phyloP scores from a whole-genome alignment of 2,888 invertebrate genomes.

The Chromoteleia sp. region DNA sequence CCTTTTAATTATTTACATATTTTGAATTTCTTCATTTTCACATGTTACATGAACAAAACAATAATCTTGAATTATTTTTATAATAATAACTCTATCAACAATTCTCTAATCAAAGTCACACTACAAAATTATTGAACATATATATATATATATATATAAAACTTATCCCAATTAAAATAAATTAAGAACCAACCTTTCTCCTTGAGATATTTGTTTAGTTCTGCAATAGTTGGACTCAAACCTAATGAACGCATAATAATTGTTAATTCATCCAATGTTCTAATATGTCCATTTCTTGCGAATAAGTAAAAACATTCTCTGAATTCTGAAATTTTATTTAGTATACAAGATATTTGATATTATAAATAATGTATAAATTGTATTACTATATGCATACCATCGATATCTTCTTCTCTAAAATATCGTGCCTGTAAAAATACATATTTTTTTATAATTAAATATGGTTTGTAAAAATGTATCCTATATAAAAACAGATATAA shows the following conservation, averaged over 20 bases:
- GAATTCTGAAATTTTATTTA: slow-evolving; percentile 34
- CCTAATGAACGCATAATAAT: slow-evolving; percentile 98
- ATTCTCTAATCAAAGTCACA: too few relatives aligned
- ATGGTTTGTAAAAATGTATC: too few relatives aligned
- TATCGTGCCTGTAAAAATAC: slow-evolving; percentile 91
- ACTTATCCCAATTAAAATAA: too few relatives aligned
- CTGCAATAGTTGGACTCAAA: slow-evolving; percentile 96
- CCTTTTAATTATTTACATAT: too few relatives aligned
- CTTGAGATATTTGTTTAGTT: slow-evolving; percentile 93
- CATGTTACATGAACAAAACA: too few relatives aligned
- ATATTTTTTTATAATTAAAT: slow-evolving; percentile 1
- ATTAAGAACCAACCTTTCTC: slow-evolving; percentile 85
- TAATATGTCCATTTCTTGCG: slow-evolving; percentile 95
- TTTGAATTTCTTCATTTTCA: too few relatives aligned
- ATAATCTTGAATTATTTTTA: too few relatives aligned
- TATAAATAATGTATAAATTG: background rate
- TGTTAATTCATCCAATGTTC: slow-evolving; percentile 94
- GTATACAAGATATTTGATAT: slow-evolving; percentile 64
- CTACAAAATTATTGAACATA: too few relatives aligned
- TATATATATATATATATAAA: too few relatives aligned
- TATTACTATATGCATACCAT: slow-evolving; percentile 88
- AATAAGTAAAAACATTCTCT: slow-evolving; percentile 91
- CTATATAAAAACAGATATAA: too few relatives aligned
- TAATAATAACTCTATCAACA: too few relatives aligned
- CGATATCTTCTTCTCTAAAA: slow-evolving; percentile 97